Conservation (phyloP, 1,140 invertebrate species). For the Drosophila sucinea region DNA sequence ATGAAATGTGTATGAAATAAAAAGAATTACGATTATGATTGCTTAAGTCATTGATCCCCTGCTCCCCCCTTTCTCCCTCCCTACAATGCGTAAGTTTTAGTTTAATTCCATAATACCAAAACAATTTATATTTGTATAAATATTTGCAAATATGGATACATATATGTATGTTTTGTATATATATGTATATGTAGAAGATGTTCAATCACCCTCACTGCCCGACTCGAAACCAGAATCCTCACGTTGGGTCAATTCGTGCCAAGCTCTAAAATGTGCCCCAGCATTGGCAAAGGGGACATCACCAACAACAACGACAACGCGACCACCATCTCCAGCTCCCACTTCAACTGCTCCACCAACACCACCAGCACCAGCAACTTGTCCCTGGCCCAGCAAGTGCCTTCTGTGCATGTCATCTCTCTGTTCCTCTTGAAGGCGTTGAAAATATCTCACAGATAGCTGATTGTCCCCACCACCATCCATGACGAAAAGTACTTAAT, state of each 20-base stretch:
- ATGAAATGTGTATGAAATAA: constrained; percentile 43
- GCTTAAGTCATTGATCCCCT: neutral
- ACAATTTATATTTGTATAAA: constrained; percentile 4
- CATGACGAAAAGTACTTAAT: constrained; percentile 23
- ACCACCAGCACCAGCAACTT: neutral
- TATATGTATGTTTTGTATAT: neutral
- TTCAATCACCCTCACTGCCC: constrained; percentile 45
- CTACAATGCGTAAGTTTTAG: neutral
- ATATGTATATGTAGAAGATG: constrained; percentile 19
- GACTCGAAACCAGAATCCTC: constrained; percentile 66
- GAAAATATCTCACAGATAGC: constrained; percentile 19
- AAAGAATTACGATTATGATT: constrained; percentile 42
- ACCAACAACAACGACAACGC: neutral
- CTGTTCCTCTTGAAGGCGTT: neutral
- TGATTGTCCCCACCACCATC: constrained; percentile 67
- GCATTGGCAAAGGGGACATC: neutral
- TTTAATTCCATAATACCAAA: neutral
- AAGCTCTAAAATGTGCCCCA: neutral
- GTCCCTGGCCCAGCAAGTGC: neutral
- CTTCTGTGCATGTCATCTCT: neutral
- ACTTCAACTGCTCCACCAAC: neutral
- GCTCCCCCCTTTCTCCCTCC: neutral
- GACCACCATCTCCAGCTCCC: neutral
- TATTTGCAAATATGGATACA: constrained; percentile 3
- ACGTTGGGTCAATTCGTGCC: neutral